Percentiles rank a stretch among this genome's conserved stretches.
Evolutionary conservation across 2,797 vertebrate species (phyloP).

Genomic region (Dicrostonyx torquatus): DNA sequence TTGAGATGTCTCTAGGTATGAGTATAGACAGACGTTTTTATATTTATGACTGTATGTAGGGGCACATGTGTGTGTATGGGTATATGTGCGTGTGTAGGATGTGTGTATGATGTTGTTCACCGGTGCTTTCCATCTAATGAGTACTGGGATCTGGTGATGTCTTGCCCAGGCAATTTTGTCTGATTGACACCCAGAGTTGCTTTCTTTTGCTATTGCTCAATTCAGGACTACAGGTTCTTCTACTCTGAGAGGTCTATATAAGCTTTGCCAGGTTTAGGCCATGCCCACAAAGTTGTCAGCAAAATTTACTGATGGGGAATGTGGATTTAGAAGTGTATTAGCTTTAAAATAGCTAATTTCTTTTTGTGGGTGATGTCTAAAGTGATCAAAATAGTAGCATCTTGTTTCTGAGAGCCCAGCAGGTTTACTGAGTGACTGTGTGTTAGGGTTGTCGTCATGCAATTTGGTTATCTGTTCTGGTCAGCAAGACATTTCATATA

Average conservation of each 20-base stretch:
- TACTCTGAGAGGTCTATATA: neutral
- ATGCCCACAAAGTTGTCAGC: neutral
- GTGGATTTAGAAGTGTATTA: conserved; percentile 27
- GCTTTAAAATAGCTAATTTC: conserved; percentile 16
- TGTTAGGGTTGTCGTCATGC: neutral
- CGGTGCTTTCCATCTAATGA: conserved; percentile 18
- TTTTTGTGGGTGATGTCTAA: conserved; percentile 32
- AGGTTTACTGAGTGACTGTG: conserved; percentile 27
- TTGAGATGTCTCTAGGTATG: neutral
- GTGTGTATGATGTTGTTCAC: neutral
- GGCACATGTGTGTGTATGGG: neutral
- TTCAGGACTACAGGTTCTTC: conserved; percentile 22
- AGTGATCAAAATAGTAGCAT: conserved; percentile 40
- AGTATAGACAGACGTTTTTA: neutral
- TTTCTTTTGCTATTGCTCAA: conserved; percentile 9
- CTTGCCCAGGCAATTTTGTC: neutral
- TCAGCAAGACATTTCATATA: neutral
- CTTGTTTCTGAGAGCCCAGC: conserved; percentile 50
- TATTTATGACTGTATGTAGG: neutral
- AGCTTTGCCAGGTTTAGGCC: neutral
- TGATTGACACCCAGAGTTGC: neutral
- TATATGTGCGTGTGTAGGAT: neutral
- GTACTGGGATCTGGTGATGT: neutral
- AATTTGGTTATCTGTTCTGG: conserved; percentile 28
- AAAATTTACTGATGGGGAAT: conserved; percentile 30